Conservation (phyloP, 2,888 invertebrate genomes). For the Campaea margaritaria region DNA sequence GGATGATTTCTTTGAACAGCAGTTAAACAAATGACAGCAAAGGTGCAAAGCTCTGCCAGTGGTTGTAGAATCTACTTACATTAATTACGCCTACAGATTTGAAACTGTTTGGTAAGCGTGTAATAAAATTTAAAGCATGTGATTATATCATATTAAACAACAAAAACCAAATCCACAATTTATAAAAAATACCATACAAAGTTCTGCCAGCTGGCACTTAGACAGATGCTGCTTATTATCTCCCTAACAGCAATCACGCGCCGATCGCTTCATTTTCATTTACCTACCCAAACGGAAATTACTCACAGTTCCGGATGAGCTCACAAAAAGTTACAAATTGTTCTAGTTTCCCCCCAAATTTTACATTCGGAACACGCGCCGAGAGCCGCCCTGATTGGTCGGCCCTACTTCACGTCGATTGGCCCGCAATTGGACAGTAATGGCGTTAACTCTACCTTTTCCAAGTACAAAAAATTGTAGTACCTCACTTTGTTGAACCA, state of each 20-base stretch:
- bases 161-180: too few relatives aligned
- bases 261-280: slow-evolving; percentile 49
- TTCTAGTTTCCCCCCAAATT: slow-evolving; percentile 77
- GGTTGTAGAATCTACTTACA: too few relatives aligned
- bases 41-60: background rate
- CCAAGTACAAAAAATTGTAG: slow-evolving; percentile 39
- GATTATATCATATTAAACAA: too few relatives aligned
- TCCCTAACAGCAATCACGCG: slow-evolving; percentile 35
- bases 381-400: slow-evolving; percentile 69
- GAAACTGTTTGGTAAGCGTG: too few relatives aligned
- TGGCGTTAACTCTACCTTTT: slow-evolving; percentile 76
- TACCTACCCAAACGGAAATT: slow-evolving; percentile 56
- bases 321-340: slow-evolving; percentile 76
- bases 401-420: slow-evolving; percentile 69
- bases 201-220: slow-evolving; percentile 12
- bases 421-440: slow-evolving; percentile 83
- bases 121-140: too few relatives aligned
- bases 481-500: slow-evolving; percentile 31
- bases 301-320: slow-evolving; percentile 54
- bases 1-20: slow-evolving; percentile 5
- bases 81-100: too few relatives aligned
- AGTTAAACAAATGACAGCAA: background rate
- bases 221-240: slow-evolving; percentile 35
- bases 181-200: background rate
- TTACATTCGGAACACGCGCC: slow-evolving; percentile 77